These are phyloP conservation scores for Hemistola chrysoprasaria DNA, from an alignment of 2,888 invertebrate species.

Conservation along the genomic window DNA sequence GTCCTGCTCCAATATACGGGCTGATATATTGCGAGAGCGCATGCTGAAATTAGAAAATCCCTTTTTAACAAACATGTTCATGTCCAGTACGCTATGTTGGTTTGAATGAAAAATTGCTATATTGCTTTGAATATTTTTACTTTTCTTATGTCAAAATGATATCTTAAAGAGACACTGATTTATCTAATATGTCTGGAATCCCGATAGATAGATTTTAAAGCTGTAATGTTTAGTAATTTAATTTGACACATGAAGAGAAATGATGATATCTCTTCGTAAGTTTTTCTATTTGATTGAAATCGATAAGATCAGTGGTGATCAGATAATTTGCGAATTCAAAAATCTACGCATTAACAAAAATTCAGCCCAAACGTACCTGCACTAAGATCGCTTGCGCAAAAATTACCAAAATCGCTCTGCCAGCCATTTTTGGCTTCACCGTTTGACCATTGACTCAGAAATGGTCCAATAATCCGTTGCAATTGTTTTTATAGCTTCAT, in stretches of 20 bases:
- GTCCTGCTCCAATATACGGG: conserved; percentile 1
- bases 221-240: too few relatives aligned
- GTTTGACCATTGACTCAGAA: conserved; percentile 9
- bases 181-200: too few relatives aligned
- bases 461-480: conserved; percentile 7
- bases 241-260: too few relatives aligned
- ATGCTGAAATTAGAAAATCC: conserved; percentile 11
- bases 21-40: conserved; percentile 5
- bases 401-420: conserved; percentile 25
- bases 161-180: too few relatives aligned
- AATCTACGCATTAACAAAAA: neutral
- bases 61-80: too few relatives aligned
- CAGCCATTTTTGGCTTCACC: conserved; percentile 28
- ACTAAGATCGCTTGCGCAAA: conserved; percentile 28
- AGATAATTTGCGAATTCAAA: neutral
- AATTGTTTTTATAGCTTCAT: conserved; percentile 18
- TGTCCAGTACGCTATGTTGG: too few relatives aligned
- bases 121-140: too few relatives aligned
- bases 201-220: too few relatives aligned
- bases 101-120: too few relatives aligned
- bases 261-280: too few relatives aligned
- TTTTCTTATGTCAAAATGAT: too few relatives aligned
- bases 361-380: conserved; percentile 4
- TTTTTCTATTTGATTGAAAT: too few relatives aligned
- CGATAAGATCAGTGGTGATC: neutral